A percentile compares a stretch with the other conserved stretches of the same genome.
These are phyloP conservation scores for Amblyraja radiata DNA, from an alignment of 2,797 vertebrate genomes.

Conservation along the genomic window DNA sequence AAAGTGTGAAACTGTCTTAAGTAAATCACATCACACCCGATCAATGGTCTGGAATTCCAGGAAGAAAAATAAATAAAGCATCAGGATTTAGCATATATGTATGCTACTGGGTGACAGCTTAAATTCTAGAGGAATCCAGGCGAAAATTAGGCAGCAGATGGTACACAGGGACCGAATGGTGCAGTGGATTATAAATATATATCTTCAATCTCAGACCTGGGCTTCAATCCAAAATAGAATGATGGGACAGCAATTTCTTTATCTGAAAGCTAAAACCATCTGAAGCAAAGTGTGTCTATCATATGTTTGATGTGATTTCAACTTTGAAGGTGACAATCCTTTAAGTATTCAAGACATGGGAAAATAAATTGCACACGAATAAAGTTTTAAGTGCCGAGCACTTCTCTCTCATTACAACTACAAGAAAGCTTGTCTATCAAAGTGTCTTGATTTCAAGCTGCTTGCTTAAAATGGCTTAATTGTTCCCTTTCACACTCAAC, in stretches of 20 bases:
- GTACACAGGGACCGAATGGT: background rate
- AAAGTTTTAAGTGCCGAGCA: background rate
- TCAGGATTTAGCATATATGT: background rate
- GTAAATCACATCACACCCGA: background rate
- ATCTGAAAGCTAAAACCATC: background rate
- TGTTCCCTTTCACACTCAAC: background rate
- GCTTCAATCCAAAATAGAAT: background rate
- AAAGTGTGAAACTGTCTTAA: background rate
- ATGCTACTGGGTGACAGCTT: background rate
- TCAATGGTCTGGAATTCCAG: background rate
- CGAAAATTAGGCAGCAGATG: slow-evolving; percentile 17
- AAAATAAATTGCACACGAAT: background rate
- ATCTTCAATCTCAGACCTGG: slow-evolving; percentile 16
- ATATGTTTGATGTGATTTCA: no score
- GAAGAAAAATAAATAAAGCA: background rate
- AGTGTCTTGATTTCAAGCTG: background rate
- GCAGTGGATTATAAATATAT: slow-evolving; percentile 27
- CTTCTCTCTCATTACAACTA: background rate
- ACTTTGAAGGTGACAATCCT: background rate
- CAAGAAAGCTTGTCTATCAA: background rate
- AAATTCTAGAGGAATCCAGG: slow-evolving; percentile 4
- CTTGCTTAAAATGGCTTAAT: background rate
- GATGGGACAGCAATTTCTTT: background rate
- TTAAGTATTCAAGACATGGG: background rate
- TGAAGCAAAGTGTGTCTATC: background rate